Conservation (phyloP, 2,888 invertebrate species). For the Tethea ocularis region DNA sequence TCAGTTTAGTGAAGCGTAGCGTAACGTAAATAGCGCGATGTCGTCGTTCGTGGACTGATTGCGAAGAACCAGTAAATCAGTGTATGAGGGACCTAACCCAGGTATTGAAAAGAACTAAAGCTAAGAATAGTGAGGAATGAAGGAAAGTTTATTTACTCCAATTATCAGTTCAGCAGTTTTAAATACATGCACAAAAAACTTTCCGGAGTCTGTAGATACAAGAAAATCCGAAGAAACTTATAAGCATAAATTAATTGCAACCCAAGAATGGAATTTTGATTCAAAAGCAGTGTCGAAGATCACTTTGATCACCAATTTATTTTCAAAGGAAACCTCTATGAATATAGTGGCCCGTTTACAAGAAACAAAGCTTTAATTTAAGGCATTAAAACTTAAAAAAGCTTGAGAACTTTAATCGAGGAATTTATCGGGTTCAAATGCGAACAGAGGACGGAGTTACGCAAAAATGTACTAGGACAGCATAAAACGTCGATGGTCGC, state of each 20-base stretch:
- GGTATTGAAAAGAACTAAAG: no score
- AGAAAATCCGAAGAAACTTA: no score
- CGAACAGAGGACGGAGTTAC: constrained; percentile 41
- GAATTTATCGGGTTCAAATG: constrained; percentile 25
- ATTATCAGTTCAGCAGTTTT: no score
- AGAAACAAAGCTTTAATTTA: not conserved
- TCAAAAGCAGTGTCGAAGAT: not conserved
- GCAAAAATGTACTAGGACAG: constrained; percentile 58
- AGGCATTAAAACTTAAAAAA: not conserved
- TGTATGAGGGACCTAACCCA: no score
- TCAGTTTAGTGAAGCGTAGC: constrained; percentile 64
- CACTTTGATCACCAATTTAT: not conserved
- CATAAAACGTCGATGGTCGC: constrained; percentile 31
- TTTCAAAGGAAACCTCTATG: no score
- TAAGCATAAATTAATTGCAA: no score
- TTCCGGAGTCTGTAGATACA: no score
- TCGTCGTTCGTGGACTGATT: constrained; percentile 15
- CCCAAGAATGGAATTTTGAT: no score
- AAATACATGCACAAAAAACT: no score
- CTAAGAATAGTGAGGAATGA: no score
- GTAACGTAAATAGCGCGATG: constrained; percentile 65
- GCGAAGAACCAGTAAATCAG: not conserved
- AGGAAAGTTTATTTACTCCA: no score
- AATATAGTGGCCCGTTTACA: not conserved
- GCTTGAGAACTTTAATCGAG: not conserved